Conservation (phyloP, 2,113 vertebrate genomes). For the Poeciliopsis occidentalis region DNA sequence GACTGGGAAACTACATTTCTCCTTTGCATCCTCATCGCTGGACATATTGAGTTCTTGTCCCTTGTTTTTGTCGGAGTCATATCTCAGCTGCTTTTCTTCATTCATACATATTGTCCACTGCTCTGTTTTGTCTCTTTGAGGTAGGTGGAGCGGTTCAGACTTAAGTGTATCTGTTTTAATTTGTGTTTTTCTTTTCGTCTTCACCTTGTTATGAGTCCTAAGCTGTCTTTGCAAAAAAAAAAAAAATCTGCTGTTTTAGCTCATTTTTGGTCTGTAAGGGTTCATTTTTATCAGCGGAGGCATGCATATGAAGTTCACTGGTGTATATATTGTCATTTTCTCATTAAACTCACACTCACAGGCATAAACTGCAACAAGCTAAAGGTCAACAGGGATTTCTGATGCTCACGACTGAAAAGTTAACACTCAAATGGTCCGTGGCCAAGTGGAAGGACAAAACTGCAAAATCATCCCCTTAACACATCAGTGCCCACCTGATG, state of each 20-base stretch:
- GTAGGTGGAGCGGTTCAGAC: not conserved
- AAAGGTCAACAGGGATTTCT: conserved; percentile 80
- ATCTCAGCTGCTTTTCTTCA: conserved; percentile 50
- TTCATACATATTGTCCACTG: conserved; percentile 60
- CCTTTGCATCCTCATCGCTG: conserved; percentile 62
- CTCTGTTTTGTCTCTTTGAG: conserved; percentile 37
- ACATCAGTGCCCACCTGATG: conserved; percentile 78
- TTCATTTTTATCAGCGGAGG: conserved; percentile 34
- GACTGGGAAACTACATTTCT: conserved; percentile 65
- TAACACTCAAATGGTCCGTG: conserved; percentile 81
- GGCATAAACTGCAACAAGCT: conserved; percentile 66
- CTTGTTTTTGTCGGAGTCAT: conserved; percentile 52
- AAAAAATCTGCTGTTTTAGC: conserved; percentile 20
- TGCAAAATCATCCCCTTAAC: conserved; percentile 81
- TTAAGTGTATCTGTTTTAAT: conserved; percentile 16
- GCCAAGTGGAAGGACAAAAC: conserved; percentile 79
- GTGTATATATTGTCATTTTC: conserved; percentile 60
- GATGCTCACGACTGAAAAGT: conserved; percentile 79
- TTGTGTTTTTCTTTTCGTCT: not conserved
- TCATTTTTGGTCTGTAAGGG: conserved; percentile 31
- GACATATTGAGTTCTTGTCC: conserved; percentile 72
- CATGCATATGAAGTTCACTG: conserved; percentile 45
- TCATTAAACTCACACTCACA: conserved; percentile 68
- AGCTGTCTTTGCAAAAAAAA: conserved; percentile 5
- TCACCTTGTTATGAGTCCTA: not conserved